Percentiles rank a stretch among this genome's conserved stretches.
phyloP scores from a whole-genome alignment of 2,888 invertebrate genomes.

The Hyles lineata region DNA sequence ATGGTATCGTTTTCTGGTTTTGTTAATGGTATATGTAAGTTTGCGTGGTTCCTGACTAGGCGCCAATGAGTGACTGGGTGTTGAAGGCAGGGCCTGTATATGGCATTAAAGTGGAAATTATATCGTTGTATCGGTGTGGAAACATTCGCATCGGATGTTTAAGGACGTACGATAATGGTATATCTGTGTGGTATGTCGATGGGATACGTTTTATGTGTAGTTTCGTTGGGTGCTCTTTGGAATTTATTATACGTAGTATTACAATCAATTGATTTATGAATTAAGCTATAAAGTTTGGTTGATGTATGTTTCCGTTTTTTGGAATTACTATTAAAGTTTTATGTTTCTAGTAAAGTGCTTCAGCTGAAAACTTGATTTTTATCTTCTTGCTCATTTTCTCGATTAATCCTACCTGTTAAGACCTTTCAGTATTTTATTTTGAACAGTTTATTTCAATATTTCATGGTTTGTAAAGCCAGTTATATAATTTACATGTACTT shows the following conservation, averaged over 20 bases:
- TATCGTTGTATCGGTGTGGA: conserved; percentile 2
- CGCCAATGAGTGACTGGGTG: conserved; percentile 25
- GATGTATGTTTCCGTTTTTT: conserved; percentile 3
- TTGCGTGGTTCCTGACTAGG: conserved; percentile 37
- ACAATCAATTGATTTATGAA: conserved; percentile 11
- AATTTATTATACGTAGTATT: conserved; percentile 4
- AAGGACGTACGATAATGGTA: conserved; percentile 12
- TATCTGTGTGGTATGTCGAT: not conserved
- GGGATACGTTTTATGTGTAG: not conserved
- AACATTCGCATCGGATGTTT: conserved; percentile 20
- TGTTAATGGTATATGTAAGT: conserved; percentile 37
- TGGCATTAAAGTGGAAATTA: conserved; percentile 23
- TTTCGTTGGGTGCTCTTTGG: not conserved
- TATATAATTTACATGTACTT: too few relatives aligned
- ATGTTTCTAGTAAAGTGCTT: not conserved
- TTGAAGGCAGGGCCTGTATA: conserved; percentile 10
- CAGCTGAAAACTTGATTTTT: not conserved
- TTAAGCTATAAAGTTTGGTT: not conserved
- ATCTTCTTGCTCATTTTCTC: too few relatives aligned
- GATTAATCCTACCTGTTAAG: too few relatives aligned
- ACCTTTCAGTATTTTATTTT: too few relatives aligned
- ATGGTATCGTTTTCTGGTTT: not conserved
- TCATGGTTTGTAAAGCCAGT: too few relatives aligned
- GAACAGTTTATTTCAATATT: too few relatives aligned
- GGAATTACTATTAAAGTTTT: not conserved